Percentiles rank a stretch among this genome's conserved stretches.
Evolutionary conservation across 2,113 vertebrate species (phyloP).

Genomic region (Cyrtonyx montezumae): DNA sequence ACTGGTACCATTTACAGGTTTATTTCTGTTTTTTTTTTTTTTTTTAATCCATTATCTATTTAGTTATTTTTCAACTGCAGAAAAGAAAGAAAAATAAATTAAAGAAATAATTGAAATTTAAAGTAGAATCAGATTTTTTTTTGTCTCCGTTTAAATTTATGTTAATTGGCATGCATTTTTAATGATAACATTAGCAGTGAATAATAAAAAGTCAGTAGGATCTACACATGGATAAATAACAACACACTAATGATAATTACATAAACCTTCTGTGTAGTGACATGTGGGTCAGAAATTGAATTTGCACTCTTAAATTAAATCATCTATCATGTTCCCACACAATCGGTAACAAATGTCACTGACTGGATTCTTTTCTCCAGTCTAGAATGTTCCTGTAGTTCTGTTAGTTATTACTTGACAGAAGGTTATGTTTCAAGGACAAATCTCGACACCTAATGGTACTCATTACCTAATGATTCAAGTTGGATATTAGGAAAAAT

Average conservation of each 20-base stretch:
- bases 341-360: conserved; percentile 10
- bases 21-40: background rate
- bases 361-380: background rate
- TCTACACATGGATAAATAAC: conserved; percentile 31
- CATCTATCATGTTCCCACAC: conserved; percentile 16
- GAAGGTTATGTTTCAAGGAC: background rate
- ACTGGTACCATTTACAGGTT: background rate
- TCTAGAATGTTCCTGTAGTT: background rate
- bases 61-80: background rate
- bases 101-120: conserved; percentile 1
- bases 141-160: conserved; percentile 7
- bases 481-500: too few relatives aligned
- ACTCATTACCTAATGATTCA: background rate
- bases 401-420: background rate
- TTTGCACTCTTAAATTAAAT: conserved; percentile 26
- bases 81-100: background rate
- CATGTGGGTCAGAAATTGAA: conserved; percentile 53
- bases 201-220: conserved; percentile 44
- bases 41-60: background rate
- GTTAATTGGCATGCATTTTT: conserved; percentile 46
- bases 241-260: conserved; percentile 41
- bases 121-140: background rate
- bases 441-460: background rate
- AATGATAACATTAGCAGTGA: conserved; percentile 51
- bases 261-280: conserved; percentile 55